Percentiles rank a stretch among this genome's conserved stretches.
These are phyloP conservation scores for Conops quadrifasciatus DNA, from an alignment of 2,888 invertebrate species.

Conservation along the genomic window DNA sequence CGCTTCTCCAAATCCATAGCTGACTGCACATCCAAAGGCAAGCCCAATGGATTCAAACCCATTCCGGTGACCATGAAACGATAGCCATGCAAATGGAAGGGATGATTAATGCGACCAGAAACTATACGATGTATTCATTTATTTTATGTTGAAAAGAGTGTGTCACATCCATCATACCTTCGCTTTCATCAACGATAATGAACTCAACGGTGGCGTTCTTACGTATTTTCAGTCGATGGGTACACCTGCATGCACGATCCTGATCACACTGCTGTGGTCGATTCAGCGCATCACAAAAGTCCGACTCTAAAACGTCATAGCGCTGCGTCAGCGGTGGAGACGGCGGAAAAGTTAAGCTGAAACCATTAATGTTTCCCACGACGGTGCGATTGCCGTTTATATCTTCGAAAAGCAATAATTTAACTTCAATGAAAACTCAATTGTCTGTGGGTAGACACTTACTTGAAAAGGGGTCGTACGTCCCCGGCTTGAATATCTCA, in stretches of 20 bases:
- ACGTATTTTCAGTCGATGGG: constrained; percentile 54
- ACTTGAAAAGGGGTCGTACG: constrained; percentile 53
- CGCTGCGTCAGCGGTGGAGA: constrained; percentile 80
- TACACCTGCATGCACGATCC: constrained; percentile 47
- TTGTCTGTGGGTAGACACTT: constrained; percentile 39
- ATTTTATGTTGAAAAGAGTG: too few relatives aligned
- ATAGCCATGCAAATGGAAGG: constrained; percentile 62
- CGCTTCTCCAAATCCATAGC: constrained; percentile 50
- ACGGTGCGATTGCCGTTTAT: constrained; percentile 45
- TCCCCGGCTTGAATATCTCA: constrained; percentile 47
- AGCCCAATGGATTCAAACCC: constrained; percentile 46
- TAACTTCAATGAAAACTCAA: too few relatives aligned
- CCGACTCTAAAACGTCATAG: constrained; percentile 51
- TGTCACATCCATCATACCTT: constrained; percentile 45
- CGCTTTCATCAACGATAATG: constrained; percentile 57
- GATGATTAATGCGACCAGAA: constrained; percentile 57
- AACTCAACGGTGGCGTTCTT: constrained; percentile 55
- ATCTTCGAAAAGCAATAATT: constrained; percentile 42
- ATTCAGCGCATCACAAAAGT: constrained; percentile 52
- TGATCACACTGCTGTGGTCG: constrained; percentile 46
- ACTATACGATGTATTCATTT: too few relatives aligned
- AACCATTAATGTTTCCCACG: constrained; percentile 73
- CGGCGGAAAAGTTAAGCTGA: constrained; percentile 79
- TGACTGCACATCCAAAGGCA: constrained; percentile 46
- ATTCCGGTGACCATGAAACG: constrained; percentile 59